These are phyloP conservation scores for Pyrochroa serraticornis DNA, from an alignment of 2,888 invertebrate species.

Conservation along the genomic window DNA sequence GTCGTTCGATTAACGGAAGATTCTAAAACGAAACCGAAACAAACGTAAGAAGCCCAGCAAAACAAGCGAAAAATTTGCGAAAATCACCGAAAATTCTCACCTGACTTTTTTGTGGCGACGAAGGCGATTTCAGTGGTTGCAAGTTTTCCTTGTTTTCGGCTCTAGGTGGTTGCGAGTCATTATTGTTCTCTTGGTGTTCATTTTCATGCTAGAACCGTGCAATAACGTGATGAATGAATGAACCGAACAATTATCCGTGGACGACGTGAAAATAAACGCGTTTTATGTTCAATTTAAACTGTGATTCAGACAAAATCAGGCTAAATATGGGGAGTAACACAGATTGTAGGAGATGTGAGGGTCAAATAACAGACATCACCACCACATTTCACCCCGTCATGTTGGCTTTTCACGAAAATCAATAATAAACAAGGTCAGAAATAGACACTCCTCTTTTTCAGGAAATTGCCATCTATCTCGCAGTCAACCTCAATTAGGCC, in stretches of 20 bases:
- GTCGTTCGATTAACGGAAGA: slow-evolving; percentile 50
- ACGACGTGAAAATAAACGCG: slow-evolving; percentile 5
- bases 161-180: slow-evolving; percentile 36
- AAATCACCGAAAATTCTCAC: slow-evolving; percentile 25
- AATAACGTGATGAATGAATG: background rate
- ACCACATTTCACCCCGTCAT: slow-evolving; percentile 43
- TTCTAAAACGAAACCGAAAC: slow-evolving; percentile 45
- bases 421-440: slow-evolving; percentile 50
- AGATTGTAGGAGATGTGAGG: slow-evolving; percentile 37
- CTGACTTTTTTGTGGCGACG: slow-evolving; percentile 32
- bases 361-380: slow-evolving; percentile 40
- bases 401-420: slow-evolving; percentile 46
- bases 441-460: slow-evolving; percentile 41
- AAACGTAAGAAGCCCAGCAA: slow-evolving; percentile 15
- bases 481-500: too few species aligned
- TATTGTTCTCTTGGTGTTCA: slow-evolving; percentile 40
- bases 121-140: slow-evolving; percentile 29
- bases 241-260: background rate
- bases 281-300: slow-evolving; percentile 3
- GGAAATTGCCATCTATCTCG: background rate
- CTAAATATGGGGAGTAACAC: slow-evolving; percentile 28
- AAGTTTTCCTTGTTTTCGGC: slow-evolving; percentile 41
- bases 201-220: slow-evolving; percentile 28
- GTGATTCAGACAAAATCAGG: slow-evolving; percentile 19
- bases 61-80: slow-evolving; percentile 2